Conservation (phyloP, 1,140 invertebrate genomes). For the Drosophila ohnishii region DNA sequence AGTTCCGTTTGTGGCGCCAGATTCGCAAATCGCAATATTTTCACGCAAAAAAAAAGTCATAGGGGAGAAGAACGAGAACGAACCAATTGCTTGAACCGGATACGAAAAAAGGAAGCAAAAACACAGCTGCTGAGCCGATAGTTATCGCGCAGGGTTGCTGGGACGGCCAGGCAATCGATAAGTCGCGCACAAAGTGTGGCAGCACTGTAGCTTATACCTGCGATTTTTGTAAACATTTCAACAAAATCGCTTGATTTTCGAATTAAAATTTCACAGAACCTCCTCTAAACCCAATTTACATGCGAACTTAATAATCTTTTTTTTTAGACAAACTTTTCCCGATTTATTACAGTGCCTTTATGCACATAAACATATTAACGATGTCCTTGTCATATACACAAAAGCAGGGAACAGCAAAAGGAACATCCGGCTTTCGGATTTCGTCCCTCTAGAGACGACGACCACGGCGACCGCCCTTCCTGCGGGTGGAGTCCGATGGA, state of each 20-base stretch:
- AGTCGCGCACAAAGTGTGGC: not conserved
- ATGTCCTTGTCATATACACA: constrained; percentile 33
- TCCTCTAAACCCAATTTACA: not conserved
- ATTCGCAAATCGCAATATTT: constrained; percentile 44
- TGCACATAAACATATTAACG: constrained; percentile 33
- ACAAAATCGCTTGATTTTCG: not conserved
- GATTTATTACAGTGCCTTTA: constrained; percentile 42
- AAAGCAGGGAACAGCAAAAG: constrained; percentile 28
- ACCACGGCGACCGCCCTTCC: constrained; percentile 99
- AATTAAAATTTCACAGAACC: too few relatives aligned
- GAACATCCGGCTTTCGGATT: constrained; percentile 4
- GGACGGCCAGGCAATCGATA: constrained; percentile 20
- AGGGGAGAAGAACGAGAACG: constrained; percentile 42
- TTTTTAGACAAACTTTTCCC: constrained; percentile 28
- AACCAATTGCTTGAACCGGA: constrained; percentile 76
- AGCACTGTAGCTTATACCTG: not conserved
- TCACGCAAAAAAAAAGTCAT: constrained; percentile 24
- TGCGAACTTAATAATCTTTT: not conserved
- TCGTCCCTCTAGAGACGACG: constrained; percentile 93
- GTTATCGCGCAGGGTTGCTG: constrained; percentile 45
- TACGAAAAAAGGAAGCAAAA: constrained; percentile 72
- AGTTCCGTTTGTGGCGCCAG: constrained; percentile 36
- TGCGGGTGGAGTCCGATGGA: constrained; percentile 98
- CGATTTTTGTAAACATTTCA: constrained; percentile 36
- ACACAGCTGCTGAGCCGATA: constrained; percentile 49